Conservation (phyloP, 2,888 invertebrate species). For the Aricia artaxerxes region DNA sequence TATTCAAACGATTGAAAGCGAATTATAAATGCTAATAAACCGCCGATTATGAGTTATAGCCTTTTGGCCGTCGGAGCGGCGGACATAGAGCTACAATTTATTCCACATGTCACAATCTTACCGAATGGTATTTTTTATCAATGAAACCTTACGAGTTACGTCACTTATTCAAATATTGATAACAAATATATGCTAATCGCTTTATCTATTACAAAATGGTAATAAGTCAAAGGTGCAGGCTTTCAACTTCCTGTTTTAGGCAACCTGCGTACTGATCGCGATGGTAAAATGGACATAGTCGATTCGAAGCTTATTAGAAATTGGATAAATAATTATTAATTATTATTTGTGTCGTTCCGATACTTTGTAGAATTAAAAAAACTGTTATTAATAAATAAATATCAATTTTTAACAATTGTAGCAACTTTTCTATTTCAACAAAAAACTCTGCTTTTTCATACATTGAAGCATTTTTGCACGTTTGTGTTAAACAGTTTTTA, state of each 20-base stretch:
- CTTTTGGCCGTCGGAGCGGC: background rate
- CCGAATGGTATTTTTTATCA: constrained; percentile 8
- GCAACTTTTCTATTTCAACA: too few relatives aligned
- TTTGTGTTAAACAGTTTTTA: background rate
- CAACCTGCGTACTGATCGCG: background rate
- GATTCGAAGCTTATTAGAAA: background rate
- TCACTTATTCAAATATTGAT: background rate
- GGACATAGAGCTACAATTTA: background rate
- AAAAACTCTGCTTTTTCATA: too few relatives aligned
- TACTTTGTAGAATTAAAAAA: too few relatives aligned
- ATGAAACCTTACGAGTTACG: background rate
- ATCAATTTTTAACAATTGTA: too few relatives aligned
- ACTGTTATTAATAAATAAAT: too few relatives aligned
- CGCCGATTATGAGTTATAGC: constrained; percentile 25
- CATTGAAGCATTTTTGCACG: background rate
- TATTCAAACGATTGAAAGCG: constrained; percentile 17
- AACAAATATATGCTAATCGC: background rate
- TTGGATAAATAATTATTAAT: background rate
- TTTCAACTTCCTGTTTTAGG: background rate
- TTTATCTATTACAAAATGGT: background rate
- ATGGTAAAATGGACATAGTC: background rate
- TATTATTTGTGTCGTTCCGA: too few relatives aligned
- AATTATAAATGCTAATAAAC: constrained; percentile 28
- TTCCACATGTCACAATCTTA: constrained; percentile 17
- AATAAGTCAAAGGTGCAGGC: constrained; percentile 1